Evolutionary conservation across 2,888 invertebrate species (phyloP), one percentile per base, ranked within the genome.

Genomic region (Eilema sororculum): DNA sequence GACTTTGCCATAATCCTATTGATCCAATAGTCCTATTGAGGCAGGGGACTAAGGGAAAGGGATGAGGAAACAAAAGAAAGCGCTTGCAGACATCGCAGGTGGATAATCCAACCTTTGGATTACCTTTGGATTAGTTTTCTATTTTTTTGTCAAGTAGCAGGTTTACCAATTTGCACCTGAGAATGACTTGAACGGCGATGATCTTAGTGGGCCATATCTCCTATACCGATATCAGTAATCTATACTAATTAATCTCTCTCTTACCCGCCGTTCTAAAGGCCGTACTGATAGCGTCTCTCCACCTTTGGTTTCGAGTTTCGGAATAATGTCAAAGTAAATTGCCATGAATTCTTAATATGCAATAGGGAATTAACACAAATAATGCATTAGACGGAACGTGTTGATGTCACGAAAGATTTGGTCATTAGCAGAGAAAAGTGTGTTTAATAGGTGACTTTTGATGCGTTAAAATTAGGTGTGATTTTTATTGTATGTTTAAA

Each of bases 281-380:
- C 72, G 52, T 10, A 68, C 66, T n/a, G 56, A 61, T 68, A 33
- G 33, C 62, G 59, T 69, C 70, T 73, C 67, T 59, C 71, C 64
- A 75, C 76, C 79, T 73, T 72, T 68, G 72, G 79, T 73, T 80
- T 82, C 73, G 66, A 82, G 79, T 81, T 84, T 70, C 82, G 75
- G 80, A 78, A 80, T 78, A 80, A 84, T 81, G 82, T 85, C 82
- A 83, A 83, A 81, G 85, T 84, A 85, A 86, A 83, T 84, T 82
- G 80, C 76, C 74, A 78, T 87, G 82, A 85, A 85, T 87, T 84
- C 80, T 83, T 86, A 83, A 87, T 86, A 79, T 80, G 78, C 75
- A 66, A 73, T 79, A 73, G 78, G 69, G 80, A 84, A 85, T 85
- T 87, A 87, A 89, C 89, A 87, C 85, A 85, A 85, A 81, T 87